phyloP scores from a whole-genome alignment of 2,113 vertebrate species.

The Percina caprodes region DNA sequence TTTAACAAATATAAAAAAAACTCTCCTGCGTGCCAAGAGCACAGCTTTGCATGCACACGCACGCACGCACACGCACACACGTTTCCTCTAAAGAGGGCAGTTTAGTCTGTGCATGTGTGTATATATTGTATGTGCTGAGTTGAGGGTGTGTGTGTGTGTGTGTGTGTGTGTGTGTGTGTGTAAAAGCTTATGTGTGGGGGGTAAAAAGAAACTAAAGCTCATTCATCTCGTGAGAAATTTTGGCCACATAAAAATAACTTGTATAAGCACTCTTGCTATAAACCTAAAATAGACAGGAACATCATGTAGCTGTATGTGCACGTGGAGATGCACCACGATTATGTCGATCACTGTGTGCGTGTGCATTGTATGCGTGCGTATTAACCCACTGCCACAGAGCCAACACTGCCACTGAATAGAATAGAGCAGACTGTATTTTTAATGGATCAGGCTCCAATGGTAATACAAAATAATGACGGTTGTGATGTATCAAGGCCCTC shows the following conservation, averaged over 20 bases:
- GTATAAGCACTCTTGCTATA: slow-evolving; percentile 28
- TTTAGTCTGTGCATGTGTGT: slow-evolving; percentile 14
- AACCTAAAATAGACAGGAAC: slow-evolving; percentile 34
- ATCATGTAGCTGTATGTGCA: slow-evolving; percentile 19
- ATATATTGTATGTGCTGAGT: background rate
- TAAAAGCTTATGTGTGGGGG: background rate
- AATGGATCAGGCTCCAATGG: slow-evolving; percentile 68
- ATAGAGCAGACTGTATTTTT: slow-evolving; percentile 46
- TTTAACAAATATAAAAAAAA: slow-evolving; percentile 73
- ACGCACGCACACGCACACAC: slow-evolving; percentile 11
- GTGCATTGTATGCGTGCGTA: background rate
- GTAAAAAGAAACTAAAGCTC: slow-evolving; percentile 10
- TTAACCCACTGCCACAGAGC: slow-evolving; percentile 21
- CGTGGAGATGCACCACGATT: slow-evolving; percentile 11
- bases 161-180: background rate
- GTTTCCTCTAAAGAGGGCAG: slow-evolving; percentile 35
- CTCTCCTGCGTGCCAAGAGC: slow-evolving; percentile 49
- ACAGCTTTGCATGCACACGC: slow-evolving; percentile 26
- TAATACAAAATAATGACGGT: slow-evolving; percentile 72
- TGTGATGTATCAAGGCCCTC: slow-evolving; percentile 57
- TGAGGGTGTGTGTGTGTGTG: slow-evolving; percentile 12
- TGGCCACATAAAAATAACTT: slow-evolving; percentile 11
- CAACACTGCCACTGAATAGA: slow-evolving; percentile 32
- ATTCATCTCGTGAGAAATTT: slow-evolving; percentile 44
- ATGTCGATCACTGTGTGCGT: background rate